Conservation (phyloP, 2,797 vertebrate species). For the Myotis myotis region DNA sequence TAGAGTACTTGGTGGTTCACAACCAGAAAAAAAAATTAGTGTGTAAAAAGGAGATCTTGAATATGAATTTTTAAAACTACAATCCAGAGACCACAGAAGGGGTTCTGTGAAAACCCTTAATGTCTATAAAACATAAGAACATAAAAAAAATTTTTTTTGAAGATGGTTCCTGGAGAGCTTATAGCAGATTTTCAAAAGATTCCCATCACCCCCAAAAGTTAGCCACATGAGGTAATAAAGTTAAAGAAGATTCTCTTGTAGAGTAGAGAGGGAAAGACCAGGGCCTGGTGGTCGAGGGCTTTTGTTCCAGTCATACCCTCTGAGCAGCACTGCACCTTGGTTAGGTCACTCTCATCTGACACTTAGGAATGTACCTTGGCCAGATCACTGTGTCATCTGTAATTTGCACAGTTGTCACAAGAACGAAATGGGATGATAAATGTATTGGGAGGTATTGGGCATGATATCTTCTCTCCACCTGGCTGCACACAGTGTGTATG, state of each 20-base stretch:
- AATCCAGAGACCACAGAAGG: not conserved
- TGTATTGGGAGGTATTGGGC: not conserved
- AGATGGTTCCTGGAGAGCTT: not conserved
- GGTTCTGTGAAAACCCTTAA: not conserved
- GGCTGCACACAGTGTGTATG: not conserved
- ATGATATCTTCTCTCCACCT: not conserved
- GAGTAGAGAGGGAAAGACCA: not conserved
- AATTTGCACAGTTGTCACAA: not conserved
- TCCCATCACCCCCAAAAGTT: not conserved
- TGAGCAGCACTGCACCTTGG: not conserved
- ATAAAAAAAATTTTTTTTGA: not conserved
- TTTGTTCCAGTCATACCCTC: not conserved
- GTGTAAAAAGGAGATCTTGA: not conserved
- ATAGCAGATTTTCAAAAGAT: conserved; percentile 32
- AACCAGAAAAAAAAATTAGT: not conserved
- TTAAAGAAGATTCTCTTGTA: not conserved
- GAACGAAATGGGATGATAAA: not conserved
- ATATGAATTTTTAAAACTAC: conserved; percentile 11
- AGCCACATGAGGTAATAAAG: not conserved
- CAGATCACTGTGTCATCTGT: not conserved
- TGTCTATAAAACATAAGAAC: conserved; percentile 22
- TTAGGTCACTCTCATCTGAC: not conserved
- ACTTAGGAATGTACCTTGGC: not conserved
- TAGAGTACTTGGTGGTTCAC: not conserved
- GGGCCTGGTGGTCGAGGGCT: not conserved